Percentiles rank a stretch among this genome's conserved stretches.
Evolutionary conservation across 2,888 invertebrate species (phyloP).

Genomic region (Drosophila mercatorum): DNA sequence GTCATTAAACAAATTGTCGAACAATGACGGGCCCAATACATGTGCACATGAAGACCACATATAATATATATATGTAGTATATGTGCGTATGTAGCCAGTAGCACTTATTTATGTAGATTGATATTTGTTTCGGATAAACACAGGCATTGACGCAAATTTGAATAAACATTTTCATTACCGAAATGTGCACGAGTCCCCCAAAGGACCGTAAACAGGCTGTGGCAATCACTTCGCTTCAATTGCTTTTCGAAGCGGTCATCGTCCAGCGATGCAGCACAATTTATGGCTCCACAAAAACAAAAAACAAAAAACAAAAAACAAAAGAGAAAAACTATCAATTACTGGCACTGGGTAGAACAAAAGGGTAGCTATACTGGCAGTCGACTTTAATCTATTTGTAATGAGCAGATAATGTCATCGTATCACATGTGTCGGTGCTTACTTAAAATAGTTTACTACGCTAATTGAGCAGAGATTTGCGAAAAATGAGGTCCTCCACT

Average conservation of each 20-base stretch:
- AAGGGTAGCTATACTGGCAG: neutral
- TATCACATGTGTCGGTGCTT: neutral
- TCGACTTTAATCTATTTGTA: constrained; percentile 12
- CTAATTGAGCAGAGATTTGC: neutral
- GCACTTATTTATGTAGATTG: constrained; percentile 67
- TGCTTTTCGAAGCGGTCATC: constrained; percentile 52
- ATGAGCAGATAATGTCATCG: constrained; percentile 10
- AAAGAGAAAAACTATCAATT: constrained; percentile 34
- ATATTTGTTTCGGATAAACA: constrained; percentile 76
- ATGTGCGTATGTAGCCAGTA: constrained; percentile 19
- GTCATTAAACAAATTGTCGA: constrained; percentile 74
- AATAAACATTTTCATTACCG: constrained; percentile 79
- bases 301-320: constrained; percentile 10
- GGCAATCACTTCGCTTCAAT: constrained; percentile 69
- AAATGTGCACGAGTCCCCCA: constrained; percentile 60
- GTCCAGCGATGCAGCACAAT: constrained; percentile 36
- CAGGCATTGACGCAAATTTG: constrained; percentile 76
- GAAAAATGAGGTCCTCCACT: neutral
- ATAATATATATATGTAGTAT: constrained; percentile 4
- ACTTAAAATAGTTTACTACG: neutral
- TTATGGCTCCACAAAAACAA: constrained; percentile 30
- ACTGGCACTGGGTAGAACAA: constrained; percentile 4
- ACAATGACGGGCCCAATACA: constrained; percentile 51
- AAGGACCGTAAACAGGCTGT: constrained; percentile 42
- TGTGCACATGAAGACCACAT: constrained; percentile 2